These are phyloP conservation scores for Carapus acus DNA, from an alignment of 2,797 vertebrate species.

Conservation along the genomic window DNA sequence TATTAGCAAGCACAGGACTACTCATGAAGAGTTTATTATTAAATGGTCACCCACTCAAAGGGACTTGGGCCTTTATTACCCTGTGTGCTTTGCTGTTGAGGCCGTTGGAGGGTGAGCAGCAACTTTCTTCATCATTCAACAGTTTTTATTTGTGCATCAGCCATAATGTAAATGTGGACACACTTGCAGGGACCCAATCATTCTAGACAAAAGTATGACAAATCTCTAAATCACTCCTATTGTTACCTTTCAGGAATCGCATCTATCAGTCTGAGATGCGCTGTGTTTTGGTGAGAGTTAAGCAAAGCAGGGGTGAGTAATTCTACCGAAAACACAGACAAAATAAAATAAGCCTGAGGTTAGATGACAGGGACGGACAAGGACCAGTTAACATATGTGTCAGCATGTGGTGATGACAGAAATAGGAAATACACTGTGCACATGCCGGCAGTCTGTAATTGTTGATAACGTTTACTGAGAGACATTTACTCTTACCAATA, in stretches of 20 bases:
- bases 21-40: conserved; percentile 43
- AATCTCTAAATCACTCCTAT: not conserved
- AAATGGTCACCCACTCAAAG: conserved; percentile 51
- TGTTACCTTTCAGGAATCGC: conserved; percentile 30
- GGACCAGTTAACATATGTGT: too few species aligned
- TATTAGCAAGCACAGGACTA: conserved; percentile 43
- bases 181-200: conserved; percentile 1
- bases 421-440: too few species aligned
- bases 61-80: conserved; percentile 40
- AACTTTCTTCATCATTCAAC: not conserved
- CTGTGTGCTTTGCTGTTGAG: conserved; percentile 64
- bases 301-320: conserved; percentile 25
- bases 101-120: conserved; percentile 38
- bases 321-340: too few species aligned
- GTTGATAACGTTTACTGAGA: too few species aligned
- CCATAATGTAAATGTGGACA: not conserved
- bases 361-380: too few species aligned
- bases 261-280: conserved; percentile 66
- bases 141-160: not conserved
- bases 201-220: not conserved
- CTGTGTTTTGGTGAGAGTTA: conserved; percentile 53
- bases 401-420: too few species aligned
- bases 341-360: too few species aligned
- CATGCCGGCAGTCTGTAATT: too few species aligned
- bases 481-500: too few species aligned